Percentiles rank a stretch among this genome's conserved stretches.
Evolutionary conservation across 2,113 vertebrate species (phyloP).

Genomic region (Pluvianellus socialis): DNA sequence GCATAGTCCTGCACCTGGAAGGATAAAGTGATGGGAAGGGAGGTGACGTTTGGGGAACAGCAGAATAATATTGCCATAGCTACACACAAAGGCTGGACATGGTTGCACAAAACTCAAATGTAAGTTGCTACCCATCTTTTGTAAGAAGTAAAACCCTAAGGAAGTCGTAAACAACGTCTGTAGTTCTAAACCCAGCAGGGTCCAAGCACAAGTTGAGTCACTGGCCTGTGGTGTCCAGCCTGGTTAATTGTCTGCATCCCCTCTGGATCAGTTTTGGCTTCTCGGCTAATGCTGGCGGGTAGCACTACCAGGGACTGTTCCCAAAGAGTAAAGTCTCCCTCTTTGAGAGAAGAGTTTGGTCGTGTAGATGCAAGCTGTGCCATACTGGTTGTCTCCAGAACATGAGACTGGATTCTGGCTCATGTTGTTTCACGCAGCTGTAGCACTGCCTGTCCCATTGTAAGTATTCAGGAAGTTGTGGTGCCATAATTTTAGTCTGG

Average conservation of each 20-base stretch:
- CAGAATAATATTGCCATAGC: not conserved
- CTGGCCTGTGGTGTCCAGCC: not conserved
- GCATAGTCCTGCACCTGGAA: not conserved
- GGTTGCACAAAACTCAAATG: not conserved
- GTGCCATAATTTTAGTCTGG: not conserved
- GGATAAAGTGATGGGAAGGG: not conserved
- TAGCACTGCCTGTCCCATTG: not conserved
- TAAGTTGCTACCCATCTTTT: not conserved
- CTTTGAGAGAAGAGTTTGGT: not conserved
- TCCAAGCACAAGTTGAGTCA: not conserved
- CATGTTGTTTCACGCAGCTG: not conserved
- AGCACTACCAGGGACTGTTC: not conserved
- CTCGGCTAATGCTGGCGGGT: not conserved
- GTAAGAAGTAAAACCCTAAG: not conserved
- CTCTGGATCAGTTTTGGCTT: not conserved
- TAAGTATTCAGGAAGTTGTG: not conserved
- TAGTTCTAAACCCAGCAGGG: too few species aligned
- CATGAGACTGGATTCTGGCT: not conserved
- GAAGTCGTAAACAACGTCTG: not conserved
- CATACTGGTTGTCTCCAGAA: not conserved
- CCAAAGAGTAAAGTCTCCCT: not conserved
- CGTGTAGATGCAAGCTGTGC: not conserved
- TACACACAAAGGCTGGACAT: not conserved
- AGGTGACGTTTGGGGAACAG: not conserved
- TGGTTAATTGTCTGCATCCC: not conserved